Conservation (phyloP, 1,140 invertebrate species). For the Latrodectus geometricus region DNA sequence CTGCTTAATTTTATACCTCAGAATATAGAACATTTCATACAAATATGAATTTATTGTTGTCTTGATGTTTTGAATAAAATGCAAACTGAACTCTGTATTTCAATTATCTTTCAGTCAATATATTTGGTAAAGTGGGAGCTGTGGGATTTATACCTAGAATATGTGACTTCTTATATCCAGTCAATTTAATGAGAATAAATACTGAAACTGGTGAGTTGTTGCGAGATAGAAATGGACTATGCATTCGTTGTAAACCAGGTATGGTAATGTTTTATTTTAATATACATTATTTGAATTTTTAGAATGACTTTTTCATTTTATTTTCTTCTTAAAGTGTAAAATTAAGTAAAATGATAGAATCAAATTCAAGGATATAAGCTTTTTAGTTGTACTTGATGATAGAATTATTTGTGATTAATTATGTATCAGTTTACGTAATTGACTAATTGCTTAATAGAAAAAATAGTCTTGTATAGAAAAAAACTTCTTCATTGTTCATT, state of each 20-base stretch:
- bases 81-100: not conserved
- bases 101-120: constrained; percentile 79
- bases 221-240: constrained; percentile 71
- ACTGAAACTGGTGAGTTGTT: constrained; percentile 70
- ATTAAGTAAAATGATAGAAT: too few relatives aligned
- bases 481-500: too few relatives aligned
- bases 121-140: constrained; percentile 89
- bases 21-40: not conserved
- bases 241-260: constrained; percentile 73
- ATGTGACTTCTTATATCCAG: constrained; percentile 83
- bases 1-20: not conserved
- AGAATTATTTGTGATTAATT: too few relatives aligned
- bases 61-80: not conserved
- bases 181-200: constrained; percentile 76
- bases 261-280: not conserved
- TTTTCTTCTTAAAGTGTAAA: too few relatives aligned
- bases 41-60: not conserved
- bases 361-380: too few relatives aligned
- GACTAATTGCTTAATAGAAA: too few relatives aligned
- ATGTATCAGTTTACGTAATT: too few relatives aligned
- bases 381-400: too few relatives aligned
- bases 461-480: too few relatives aligned
- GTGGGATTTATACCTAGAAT: constrained; percentile 95
- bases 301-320: too few relatives aligned
- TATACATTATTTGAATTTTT: too few relatives aligned